Percentiles rank a stretch among this genome's conserved stretches.
Conservation (phyloP, 2,113 vertebrate genomes). For the Brienomyrus longianalis region DNA sequence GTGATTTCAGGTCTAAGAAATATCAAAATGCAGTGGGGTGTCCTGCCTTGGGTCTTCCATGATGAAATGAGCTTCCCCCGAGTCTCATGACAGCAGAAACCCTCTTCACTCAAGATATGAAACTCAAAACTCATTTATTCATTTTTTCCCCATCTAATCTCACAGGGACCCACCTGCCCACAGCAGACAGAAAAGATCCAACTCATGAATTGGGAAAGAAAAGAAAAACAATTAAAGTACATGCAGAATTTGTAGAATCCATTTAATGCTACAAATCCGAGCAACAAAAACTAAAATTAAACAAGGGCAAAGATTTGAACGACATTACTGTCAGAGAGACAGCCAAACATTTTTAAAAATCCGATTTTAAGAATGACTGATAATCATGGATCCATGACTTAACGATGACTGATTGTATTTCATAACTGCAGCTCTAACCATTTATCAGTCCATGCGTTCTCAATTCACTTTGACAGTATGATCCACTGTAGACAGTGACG, state of each 20-base stretch:
- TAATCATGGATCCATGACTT: not conserved
- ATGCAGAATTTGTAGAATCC: slow-evolving; percentile 64
- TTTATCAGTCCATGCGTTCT: not conserved
- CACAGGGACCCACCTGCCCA: not conserved
- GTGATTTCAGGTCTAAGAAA: not conserved
- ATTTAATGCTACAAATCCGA: slow-evolving; percentile 69
- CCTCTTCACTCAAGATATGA: not conserved
- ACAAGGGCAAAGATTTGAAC: slow-evolving; percentile 37
- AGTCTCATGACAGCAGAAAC: not conserved
- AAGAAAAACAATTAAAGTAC: slow-evolving; percentile 17
- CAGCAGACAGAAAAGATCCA: not conserved
- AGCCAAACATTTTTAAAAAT: not conserved
- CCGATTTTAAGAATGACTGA: not conserved
- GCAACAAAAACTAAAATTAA: slow-evolving; percentile 40
- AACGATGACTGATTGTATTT: not conserved
- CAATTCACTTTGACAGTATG: not conserved
- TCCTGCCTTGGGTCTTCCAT: not conserved
- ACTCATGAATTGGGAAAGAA: not conserved
- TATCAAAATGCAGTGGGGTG: not conserved
- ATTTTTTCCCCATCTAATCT: not conserved
- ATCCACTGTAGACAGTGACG: not conserved
- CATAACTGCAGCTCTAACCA: not conserved
- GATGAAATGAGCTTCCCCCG: not conserved
- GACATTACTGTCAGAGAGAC: slow-evolving; percentile 19
- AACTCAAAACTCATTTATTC: not conserved